Percentiles rank a stretch among this genome's conserved stretches.
Conservation (phyloP, 2,888 invertebrate genomes). For the Synergus umbraculus region DNA sequence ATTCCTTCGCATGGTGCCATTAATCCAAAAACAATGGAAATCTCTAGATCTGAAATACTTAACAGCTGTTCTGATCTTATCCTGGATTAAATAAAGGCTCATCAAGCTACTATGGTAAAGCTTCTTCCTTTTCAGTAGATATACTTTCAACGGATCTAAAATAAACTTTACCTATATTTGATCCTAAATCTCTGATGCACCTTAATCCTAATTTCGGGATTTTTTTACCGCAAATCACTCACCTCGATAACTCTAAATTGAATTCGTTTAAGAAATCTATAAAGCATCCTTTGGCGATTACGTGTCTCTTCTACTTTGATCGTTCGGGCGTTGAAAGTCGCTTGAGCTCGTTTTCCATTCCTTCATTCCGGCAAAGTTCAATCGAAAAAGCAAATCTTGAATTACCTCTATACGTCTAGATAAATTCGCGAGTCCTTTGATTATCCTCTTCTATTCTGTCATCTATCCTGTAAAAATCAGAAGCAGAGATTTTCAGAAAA, state of each 20-base stretch:
- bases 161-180: neutral
- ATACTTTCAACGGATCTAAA: no score
- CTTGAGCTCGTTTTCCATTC: slow-evolving; percentile 57
- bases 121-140: neutral
- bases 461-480: neutral
- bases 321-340: slow-evolving; percentile 73
- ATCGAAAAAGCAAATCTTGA: slow-evolving; percentile 76
- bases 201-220: slow-evolving; percentile 49
- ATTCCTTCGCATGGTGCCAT: slow-evolving; percentile 29
- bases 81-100: neutral
- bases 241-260: slow-evolving; percentile 71
- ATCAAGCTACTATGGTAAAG: neutral
- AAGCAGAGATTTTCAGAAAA: neutral
- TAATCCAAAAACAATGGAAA: slow-evolving; percentile 40
- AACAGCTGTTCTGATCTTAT: slow-evolving; percentile 18
- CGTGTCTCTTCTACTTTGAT: slow-evolving; percentile 70
- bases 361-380: slow-evolving; percentile 68
- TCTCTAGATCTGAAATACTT: slow-evolving; percentile 26
- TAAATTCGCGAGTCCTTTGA: slow-evolving; percentile 64
- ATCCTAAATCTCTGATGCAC: neutral
- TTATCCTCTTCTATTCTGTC: neutral
- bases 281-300: slow-evolving; percentile 74
- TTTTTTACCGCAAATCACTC: slow-evolving; percentile 63
- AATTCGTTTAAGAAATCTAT: slow-evolving; percentile 76
- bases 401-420: slow-evolving; percentile 60